Conservation (phyloP, 1,140 invertebrate species). For the Calephelis virginiensis region DNA sequence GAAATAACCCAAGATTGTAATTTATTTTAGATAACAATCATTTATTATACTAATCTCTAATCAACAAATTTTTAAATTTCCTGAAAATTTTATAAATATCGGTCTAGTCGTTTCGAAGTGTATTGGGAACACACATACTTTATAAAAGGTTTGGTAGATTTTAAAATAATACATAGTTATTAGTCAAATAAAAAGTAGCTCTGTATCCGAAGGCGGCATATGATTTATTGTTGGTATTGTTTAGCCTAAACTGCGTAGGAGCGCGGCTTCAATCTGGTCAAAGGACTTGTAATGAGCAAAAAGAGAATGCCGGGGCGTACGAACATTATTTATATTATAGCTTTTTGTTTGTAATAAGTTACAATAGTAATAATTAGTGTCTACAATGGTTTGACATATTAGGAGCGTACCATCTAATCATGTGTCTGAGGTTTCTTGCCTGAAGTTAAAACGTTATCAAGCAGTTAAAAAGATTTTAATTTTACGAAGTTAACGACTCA, state of each 20-base stretch:
- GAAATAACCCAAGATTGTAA: no score
- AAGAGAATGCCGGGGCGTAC: slow-evolving; percentile 1
- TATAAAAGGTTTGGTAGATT: no score
- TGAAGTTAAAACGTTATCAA: background rate
- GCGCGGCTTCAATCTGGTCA: background rate
- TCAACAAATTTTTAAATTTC: no score
- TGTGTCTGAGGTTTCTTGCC: background rate
- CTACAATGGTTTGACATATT: background rate
- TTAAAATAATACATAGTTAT: no score
- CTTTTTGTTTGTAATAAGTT: slow-evolving; percentile 5
- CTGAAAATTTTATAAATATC: no score
- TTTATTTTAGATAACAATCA: no score
- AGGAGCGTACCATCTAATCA: background rate
- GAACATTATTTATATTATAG: background rate
- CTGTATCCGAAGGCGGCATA: background rate
- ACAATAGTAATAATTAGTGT: slow-evolving; percentile 4
- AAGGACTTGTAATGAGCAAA: slow-evolving; percentile 7
- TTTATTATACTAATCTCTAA: no score
- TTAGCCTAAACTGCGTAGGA: background rate
- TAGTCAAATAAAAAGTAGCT: background rate
- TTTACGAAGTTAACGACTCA: background rate
- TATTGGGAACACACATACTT: no score
- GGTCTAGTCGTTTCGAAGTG: no score
- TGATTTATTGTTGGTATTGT: slow-evolving; percentile 1
- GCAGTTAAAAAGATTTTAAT: background rate